Conservation (phyloP, 1,140 invertebrate genomes). For the Aleiodes sp. region DNA sequence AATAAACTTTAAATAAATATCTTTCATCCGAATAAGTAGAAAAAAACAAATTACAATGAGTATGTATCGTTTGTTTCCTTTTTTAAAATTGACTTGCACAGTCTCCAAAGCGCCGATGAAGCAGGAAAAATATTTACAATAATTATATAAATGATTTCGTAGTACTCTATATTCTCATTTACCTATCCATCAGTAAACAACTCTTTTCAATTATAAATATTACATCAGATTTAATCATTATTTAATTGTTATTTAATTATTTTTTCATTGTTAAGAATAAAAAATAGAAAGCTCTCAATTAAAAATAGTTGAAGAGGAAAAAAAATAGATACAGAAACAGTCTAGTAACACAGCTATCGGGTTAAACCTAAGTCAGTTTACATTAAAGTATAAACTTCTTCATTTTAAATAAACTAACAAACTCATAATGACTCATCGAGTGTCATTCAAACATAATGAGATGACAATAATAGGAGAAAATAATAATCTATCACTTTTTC, state of each 20-base stretch:
- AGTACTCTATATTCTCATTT: background rate
- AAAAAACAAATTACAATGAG: background rate
- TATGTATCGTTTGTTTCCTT: background rate
- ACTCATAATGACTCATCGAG: conserved; percentile 17
- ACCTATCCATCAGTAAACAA: background rate
- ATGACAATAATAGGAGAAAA: background rate
- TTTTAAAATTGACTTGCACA: background rate
- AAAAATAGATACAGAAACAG: conserved; percentile 44
- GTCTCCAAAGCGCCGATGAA: conserved; percentile 4
- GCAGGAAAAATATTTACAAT: conserved; percentile 18
- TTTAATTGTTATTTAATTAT: background rate
- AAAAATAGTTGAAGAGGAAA: background rate
- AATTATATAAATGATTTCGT: background rate
- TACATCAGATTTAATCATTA: background rate
- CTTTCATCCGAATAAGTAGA: background rate
- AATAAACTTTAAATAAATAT: background rate
- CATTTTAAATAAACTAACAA: conserved; percentile 16
- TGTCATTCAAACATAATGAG: background rate
- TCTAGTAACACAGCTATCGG: conserved; percentile 54
- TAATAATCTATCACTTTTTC: conserved; percentile 19
- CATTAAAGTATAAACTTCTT: conserved; percentile 7
- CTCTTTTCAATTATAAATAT: conserved; percentile 3
- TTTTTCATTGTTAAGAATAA: background rate
- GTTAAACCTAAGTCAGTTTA: conserved; percentile 33
- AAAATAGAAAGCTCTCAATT: conserved; percentile 10